phyloP scores from a whole-genome alignment of 2,797 vertebrate species.

The Labeo calbasu region DNA sequence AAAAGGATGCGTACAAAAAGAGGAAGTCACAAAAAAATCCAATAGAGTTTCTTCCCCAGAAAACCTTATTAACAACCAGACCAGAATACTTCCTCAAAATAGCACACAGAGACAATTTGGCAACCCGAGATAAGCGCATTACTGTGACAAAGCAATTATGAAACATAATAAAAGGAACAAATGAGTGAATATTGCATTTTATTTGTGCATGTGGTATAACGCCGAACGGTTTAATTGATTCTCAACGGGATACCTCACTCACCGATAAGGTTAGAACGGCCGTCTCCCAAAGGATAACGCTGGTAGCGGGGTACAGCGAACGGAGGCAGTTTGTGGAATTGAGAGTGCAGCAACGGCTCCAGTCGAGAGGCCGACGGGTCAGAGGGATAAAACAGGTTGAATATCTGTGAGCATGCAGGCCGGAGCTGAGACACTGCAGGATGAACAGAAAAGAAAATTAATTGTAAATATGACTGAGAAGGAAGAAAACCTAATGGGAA shows the following conservation, averaged over 20 bases:
- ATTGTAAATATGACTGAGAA: not conserved
- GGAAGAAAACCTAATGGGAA: not conserved
- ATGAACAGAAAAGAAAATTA: conserved; percentile 21
- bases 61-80: conserved; percentile 23
- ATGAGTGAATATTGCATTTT: conserved; percentile 8
- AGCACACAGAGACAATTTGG: conserved; percentile 25
- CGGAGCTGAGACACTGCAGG: conserved; percentile 87
- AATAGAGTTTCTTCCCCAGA: not conserved
- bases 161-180: conserved; percentile 25
- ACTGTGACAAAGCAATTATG: conserved; percentile 30
- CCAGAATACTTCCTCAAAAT: conserved; percentile 58
- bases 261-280: conserved; percentile 90
- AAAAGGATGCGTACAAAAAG: not conserved
- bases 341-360: conserved; percentile 90
- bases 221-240: not conserved
- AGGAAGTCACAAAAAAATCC: not conserved
- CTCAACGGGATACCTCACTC: conserved; percentile 59
- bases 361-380: conserved; percentile 95
- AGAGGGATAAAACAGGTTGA: conserved; percentile 97
- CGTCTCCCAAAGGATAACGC: conserved; percentile 92
- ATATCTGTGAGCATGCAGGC: conserved; percentile 94
- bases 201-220: conserved; percentile 9
- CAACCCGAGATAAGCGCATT: conserved; percentile 52
- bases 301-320: conserved; percentile 93
- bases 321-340: conserved; percentile 91